These are phyloP conservation scores for Drosophila bunnanda DNA, from an alignment of 2,888 invertebrate genomes.

Conservation along the genomic window DNA sequence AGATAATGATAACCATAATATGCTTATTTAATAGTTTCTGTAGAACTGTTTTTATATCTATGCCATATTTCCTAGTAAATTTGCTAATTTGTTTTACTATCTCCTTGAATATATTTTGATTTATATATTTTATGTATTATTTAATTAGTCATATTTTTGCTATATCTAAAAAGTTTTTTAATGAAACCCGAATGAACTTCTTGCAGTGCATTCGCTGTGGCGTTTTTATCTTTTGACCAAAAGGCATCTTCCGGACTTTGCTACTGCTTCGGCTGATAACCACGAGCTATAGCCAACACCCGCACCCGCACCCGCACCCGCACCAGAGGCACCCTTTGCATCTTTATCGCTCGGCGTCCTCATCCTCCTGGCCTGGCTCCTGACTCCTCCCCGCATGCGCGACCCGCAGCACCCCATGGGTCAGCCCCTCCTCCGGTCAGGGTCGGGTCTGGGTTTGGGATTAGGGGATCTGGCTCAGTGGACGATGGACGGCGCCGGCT, in stretches of 20 bases:
- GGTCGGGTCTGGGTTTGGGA: slow-evolving; percentile 12
- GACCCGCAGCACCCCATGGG: slow-evolving; percentile 30
- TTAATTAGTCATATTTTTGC: too few relatives aligned
- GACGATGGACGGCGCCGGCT: slow-evolving; percentile 53
- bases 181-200: background rate
- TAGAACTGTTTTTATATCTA: too few relatives aligned
- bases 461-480: slow-evolving; percentile 4
- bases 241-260: slow-evolving; percentile 69
- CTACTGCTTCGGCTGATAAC: slow-evolving; percentile 46
- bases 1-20: too few relatives aligned
- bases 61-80: too few relatives aligned
- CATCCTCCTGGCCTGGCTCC: slow-evolving; percentile 18
- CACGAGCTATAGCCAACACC: slow-evolving; percentile 2
- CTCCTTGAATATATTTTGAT: too few relatives aligned
- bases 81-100: too few relatives aligned
- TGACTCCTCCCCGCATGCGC: slow-evolving; percentile 23
- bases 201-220: slow-evolving; percentile 17
- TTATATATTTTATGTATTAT: too few relatives aligned
- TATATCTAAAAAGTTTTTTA: background rate
- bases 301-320: slow-evolving; percentile 23
- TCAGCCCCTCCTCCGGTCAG: background rate
- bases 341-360: slow-evolving; percentile 32
- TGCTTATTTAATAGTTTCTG: too few relatives aligned
- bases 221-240: slow-evolving; percentile 61
- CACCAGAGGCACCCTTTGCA: slow-evolving; percentile 34